A percentile compares a stretch with the other conserved stretches of the same genome.
Evolutionary conservation across 64 coral and sea anemone species (phyloP).

Genomic region (Porites australiensis): DNA sequence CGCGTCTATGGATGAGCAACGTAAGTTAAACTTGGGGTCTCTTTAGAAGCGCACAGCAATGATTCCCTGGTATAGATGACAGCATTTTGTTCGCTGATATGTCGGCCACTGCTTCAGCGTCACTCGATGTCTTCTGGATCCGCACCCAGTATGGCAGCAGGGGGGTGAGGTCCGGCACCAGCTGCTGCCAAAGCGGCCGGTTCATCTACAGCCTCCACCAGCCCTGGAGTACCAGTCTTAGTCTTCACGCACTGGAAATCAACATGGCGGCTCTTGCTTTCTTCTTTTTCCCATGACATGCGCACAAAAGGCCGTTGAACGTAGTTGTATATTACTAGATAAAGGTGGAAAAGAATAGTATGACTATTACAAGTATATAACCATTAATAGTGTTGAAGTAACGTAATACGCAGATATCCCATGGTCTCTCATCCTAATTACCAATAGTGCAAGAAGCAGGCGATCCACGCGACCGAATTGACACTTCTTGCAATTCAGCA

Average conservation of each 20-base stretch:
- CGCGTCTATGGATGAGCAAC: too few species aligned
- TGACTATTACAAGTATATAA: too few species aligned
- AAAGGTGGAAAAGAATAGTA: background rate
- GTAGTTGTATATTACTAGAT: slow-evolving; percentile 98
- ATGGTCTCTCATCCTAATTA: too few species aligned
- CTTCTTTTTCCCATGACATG: slow-evolving; percentile 99
- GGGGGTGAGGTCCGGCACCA: slow-evolving; percentile 86
- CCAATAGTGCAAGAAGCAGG: too few species aligned
- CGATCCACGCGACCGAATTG: too few species aligned
- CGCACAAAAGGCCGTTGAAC: slow-evolving; percentile 97
- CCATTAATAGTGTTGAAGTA: too few species aligned
- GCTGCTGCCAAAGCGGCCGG: slow-evolving; percentile 92
- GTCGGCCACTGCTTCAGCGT: background rate
- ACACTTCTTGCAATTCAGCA: too few species aligned
- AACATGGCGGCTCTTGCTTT: slow-evolving; percentile 98
- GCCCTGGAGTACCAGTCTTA: slow-evolving; percentile 87
- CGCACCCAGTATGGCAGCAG: slow-evolving; percentile 87
- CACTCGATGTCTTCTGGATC: slow-evolving; percentile 97
- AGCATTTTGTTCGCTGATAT: too few species aligned
- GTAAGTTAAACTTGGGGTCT: too few species aligned
- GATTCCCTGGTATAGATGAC: too few species aligned
- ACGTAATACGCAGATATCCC: too few species aligned
- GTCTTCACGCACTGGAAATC: slow-evolving; percentile 99
- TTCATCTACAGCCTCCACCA: slow-evolving; percentile 96
- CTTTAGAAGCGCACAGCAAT: too few species aligned